phyloP scores from a whole-genome alignment of 2,888 invertebrate species.

The Rotaria socialis region DNA sequence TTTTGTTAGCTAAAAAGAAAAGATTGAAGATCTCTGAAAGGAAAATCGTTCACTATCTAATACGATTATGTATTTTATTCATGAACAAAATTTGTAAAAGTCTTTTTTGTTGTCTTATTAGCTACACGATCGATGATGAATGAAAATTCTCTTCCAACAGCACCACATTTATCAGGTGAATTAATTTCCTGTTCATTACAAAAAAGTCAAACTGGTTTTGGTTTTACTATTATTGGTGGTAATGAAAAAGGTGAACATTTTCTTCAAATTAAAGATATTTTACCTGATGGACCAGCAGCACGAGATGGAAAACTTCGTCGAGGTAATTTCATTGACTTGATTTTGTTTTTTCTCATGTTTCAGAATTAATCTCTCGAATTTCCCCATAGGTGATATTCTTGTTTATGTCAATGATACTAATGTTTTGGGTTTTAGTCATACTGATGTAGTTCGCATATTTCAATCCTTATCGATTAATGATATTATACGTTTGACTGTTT shows the following conservation, averaged over 20 bases:
- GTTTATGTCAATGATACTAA: conserved; percentile 84
- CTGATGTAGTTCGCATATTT: conserved; percentile 88
- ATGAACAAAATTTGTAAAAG: not conserved
- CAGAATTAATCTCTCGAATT: not conserved
- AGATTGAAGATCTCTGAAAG: too few species aligned
- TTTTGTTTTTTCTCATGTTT: too few species aligned
- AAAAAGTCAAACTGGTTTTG: conserved; percentile 84
- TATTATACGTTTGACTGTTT: conserved; percentile 81
- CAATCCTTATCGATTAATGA: conserved; percentile 84
- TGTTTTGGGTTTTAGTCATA: conserved; percentile 87
- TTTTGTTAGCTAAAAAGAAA: not conserved
- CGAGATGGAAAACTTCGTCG: conserved; percentile 50
- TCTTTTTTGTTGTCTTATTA: not conserved
- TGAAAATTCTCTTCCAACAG: conserved; percentile 53
- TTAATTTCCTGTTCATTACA: conserved; percentile 77
- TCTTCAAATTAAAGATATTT: conserved; percentile 70
- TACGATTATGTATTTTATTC: too few species aligned
- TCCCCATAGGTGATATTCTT: conserved; percentile 68
- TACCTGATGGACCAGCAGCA: conserved; percentile 94
- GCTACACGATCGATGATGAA: not conserved
- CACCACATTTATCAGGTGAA: conserved; percentile 80
- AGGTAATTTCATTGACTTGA: conserved; percentile 61
- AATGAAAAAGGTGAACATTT: conserved; percentile 82
- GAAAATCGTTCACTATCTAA: too few species aligned
- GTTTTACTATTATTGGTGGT: conserved; percentile 92